Base-by-base conservation (phyloP, 2,113 vertebrate genomes). In the Hiodon tergisus region DNA sequence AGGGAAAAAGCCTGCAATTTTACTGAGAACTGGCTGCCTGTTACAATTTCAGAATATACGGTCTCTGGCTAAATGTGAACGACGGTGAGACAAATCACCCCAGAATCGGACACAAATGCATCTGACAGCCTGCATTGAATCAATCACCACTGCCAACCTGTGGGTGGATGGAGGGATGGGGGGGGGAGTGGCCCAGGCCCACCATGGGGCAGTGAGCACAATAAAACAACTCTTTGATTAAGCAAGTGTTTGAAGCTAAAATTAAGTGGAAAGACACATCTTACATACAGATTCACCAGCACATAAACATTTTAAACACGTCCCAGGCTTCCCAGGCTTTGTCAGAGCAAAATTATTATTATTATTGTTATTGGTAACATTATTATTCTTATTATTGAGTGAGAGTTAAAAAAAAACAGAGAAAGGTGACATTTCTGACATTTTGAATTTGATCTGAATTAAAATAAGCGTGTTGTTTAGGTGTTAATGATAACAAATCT, bases 31-130 rank as follows among this genome's bases (percentile, higher is more conserved):
- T 48, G 83, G 69, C 77, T 70, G 80, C 65, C 73, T 72, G 61
- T 78, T 83, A 80, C 75, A 79, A 79, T 83, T 65, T 75, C 63
- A 70, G 5, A 69, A 73, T 80, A 62, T 75, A 74, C 59, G 53
- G 77, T 53, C 66, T 14, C 53, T 76, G 77, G 76, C 78, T 86
- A 79, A 86, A 71, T 74, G 69, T 58, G 72, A 84, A 73, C 16
- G 79, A 78, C 77, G 74, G 60, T 73, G 78, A 68, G 77, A 77
- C 71, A 76, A 79, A 83, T 80, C 74, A 53, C 63, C 46, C 62
- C 13, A n/a, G 72, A 66, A 73, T 81, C 52, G 67, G 77, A 77
- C 67, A 62, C 61, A 76, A 79, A 55, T n/a, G 63, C 68, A 77
- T 67, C 75, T 75, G 81, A 79, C 68, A 71, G 57, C 58, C 62